Percentiles rank a stretch among this genome's conserved stretches.
Evolutionary conservation across 2,888 invertebrate genomes (phyloP).

Genomic region (Patella ulyssiponensis): DNA sequence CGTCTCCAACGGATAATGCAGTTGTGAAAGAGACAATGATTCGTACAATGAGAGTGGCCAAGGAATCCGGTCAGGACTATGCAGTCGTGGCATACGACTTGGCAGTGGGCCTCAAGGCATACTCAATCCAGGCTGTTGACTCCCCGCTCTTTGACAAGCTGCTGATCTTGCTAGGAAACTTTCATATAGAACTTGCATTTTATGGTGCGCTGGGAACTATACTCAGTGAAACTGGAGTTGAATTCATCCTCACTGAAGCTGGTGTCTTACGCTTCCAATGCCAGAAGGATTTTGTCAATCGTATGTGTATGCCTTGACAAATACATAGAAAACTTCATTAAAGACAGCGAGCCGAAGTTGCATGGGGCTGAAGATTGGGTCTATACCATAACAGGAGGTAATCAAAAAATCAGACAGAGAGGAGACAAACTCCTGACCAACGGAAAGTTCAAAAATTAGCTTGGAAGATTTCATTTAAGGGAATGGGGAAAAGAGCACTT

Average conservation of each 20-base stretch:
- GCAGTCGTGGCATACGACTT: no score
- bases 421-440: slow-evolving; percentile 3
- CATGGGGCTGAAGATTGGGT: background rate
- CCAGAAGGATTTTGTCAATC: no score
- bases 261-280: slow-evolving; percentile 1
- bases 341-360: background rate
- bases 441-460: slow-evolving; percentile 1
- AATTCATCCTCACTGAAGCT: slow-evolving; percentile 28
- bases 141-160: no score
- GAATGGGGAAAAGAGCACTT: slow-evolving; percentile 3
- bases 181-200: slow-evolving; percentile 15
- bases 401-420: slow-evolving; percentile 8
- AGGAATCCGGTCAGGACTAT: no score
- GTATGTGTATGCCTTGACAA: background rate
- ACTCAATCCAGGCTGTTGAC: no score
- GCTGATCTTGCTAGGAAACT: no score
- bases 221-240: slow-evolving; percentile 22
- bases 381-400: background rate
- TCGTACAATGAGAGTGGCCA: no score
- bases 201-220: slow-evolving; percentile 29
- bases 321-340: background rate
- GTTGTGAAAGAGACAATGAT: slow-evolving; percentile 26
- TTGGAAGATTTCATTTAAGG: background rate
- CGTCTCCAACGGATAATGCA: slow-evolving; percentile 30
- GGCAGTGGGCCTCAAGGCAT: no score